Evolutionary conservation across 2,113 vertebrate species (phyloP).

Genomic region (Gorsachius goisagi): DNA sequence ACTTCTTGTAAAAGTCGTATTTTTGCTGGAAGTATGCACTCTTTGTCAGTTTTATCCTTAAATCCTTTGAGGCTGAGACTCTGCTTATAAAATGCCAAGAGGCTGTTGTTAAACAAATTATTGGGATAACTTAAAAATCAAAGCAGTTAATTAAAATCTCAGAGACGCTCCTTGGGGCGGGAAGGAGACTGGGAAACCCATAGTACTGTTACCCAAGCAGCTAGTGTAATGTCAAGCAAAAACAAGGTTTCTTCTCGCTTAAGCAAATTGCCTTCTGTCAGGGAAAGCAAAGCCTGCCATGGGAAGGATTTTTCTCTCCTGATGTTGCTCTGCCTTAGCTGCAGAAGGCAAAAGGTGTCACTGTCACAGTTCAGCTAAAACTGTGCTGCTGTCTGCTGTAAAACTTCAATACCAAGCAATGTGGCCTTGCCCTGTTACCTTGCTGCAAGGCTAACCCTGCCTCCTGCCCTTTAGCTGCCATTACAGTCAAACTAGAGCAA

Average conservation of each 20-base stretch:
- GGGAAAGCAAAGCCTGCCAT: not conserved
- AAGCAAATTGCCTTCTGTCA: not conserved
- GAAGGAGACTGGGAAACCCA: not conserved
- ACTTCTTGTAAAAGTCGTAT: not conserved
- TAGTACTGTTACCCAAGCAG: not conserved
- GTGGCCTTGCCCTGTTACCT: not conserved
- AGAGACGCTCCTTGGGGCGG: not conserved
- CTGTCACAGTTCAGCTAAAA: not conserved
- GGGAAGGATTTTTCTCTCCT: not conserved
- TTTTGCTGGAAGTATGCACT: not conserved
- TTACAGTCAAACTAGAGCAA: not conserved
- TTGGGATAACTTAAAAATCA: constrained; percentile 31
- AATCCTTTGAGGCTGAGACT: not conserved
- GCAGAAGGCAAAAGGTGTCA: not conserved
- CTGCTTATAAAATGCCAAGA: not conserved
- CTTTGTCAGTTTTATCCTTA: not conserved
- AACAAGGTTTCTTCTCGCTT: not conserved
- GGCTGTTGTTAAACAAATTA: constrained; percentile 7
- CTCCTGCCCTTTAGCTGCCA: not conserved
- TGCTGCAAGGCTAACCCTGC: not conserved
- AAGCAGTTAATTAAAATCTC: constrained; percentile 44
- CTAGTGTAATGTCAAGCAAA: not conserved
- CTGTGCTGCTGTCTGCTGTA: not conserved
- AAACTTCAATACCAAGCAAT: not conserved
- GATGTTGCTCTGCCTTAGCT: not conserved